Percentiles rank a stretch among this genome's conserved stretches.
These are phyloP conservation scores for Tubiluchus corallicola DNA, from an alignment of 2,888 invertebrate species.

Conservation along the genomic window DNA sequence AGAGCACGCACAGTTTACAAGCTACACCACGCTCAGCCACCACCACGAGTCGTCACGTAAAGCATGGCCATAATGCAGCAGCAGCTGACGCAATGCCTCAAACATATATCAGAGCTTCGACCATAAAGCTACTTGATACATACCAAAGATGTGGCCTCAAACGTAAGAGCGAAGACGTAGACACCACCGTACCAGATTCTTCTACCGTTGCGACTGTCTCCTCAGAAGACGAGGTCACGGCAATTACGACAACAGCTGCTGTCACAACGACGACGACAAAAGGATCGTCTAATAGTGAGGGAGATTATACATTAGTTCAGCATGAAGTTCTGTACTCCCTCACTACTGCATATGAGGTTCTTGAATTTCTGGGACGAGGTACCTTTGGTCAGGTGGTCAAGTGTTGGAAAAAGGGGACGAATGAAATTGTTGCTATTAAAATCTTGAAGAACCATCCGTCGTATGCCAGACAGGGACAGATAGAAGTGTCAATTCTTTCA, in stretches of 20 bases:
- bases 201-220: conserved; percentile 21
- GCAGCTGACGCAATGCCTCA: conserved; percentile 26
- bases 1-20: too few relatives aligned
- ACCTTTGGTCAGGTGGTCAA: conserved; percentile 98
- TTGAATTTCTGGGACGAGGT: conserved; percentile 96
- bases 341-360: conserved; percentile 85
- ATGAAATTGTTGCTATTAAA: conserved; percentile 99
- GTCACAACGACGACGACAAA: conserved; percentile 29
- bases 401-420: conserved; percentile 99
- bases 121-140: conserved; percentile 46
- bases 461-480: conserved; percentile 98
- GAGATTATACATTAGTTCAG: conserved; percentile 94
- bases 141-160: conserved; percentile 32
- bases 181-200: conserved; percentile 38
- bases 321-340: conserved; percentile 92
- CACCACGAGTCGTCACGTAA: neutral
- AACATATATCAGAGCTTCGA: conserved; percentile 43
- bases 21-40: neutral
- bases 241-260: conserved; percentile 5
- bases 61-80: too few relatives aligned
- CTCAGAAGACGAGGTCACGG: conserved; percentile 7
- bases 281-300: conserved; percentile 71
- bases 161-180: conserved; percentile 26
- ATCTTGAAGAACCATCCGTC: conserved; percentile 99
- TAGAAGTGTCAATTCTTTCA: conserved; percentile 64